Percentiles rank a stretch among this genome's conserved stretches.
phyloP scores from a whole-genome alignment of 1,140 invertebrate genomes.

The Trissolcus basalis region DNA sequence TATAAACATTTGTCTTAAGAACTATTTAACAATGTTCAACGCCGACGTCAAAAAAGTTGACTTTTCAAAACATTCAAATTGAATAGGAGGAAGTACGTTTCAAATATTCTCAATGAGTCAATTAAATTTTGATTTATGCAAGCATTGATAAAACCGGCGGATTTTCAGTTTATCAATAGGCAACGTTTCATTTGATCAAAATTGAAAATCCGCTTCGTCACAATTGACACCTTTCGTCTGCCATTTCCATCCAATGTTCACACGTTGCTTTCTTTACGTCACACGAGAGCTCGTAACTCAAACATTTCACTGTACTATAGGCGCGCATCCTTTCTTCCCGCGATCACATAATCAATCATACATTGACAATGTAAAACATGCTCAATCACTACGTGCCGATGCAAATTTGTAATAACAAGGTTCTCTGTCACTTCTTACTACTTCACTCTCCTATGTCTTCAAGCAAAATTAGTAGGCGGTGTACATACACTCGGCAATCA shows the following conservation, averaged over 20 bases:
- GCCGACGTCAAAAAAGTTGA: too few relatives aligned
- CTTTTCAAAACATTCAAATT: too few relatives aligned
- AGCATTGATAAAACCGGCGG: too few relatives aligned
- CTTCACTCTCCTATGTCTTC: background rate
- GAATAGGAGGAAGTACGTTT: too few relatives aligned
- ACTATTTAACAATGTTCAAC: too few relatives aligned
- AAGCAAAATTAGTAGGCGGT: background rate
- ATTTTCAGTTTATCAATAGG: too few relatives aligned
- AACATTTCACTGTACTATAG: conserved; percentile 21
- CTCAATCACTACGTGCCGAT: conserved; percentile 33
- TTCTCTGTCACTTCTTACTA: conserved; percentile 1
- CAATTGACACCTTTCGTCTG: conserved; percentile 8
- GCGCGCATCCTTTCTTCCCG: conserved; percentile 16
- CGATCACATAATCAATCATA: conserved; percentile 39
- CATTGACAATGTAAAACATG: conserved; percentile 31
- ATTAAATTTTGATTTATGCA: too few relatives aligned
- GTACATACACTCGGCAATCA: too few relatives aligned
- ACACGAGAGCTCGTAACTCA: conserved; percentile 29
- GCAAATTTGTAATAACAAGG: conserved; percentile 36
- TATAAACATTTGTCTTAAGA: too few relatives aligned
- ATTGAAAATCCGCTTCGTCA: conserved; percentile 1
- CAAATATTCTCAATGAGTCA: too few relatives aligned
- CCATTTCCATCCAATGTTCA: conserved; percentile 10
- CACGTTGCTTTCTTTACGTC: conserved; percentile 23
- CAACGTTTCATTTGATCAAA: background rate